phyloP scores from a whole-genome alignment of 2,113 vertebrate genomes.

The Trematocara marginatum region DNA sequence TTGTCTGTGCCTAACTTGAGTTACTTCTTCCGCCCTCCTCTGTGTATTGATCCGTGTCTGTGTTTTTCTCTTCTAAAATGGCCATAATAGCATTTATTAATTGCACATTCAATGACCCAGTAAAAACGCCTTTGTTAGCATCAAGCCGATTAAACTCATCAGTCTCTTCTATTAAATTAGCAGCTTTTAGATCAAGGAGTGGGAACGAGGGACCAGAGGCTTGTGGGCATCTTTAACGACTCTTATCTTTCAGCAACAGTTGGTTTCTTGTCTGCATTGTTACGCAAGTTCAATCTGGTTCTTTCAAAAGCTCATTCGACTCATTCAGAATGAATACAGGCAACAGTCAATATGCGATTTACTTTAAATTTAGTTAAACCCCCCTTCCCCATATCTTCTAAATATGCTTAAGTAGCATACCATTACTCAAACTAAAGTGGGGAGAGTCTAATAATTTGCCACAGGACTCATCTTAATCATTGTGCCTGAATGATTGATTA shows the following conservation, averaged over 20 bases:
- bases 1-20: not conserved
- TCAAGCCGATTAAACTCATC: conserved; percentile 63
- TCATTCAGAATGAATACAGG: not conserved
- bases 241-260: conserved; percentile 42
- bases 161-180: conserved; percentile 59
- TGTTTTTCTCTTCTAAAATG: conserved; percentile 36
- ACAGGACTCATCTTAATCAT: conserved; percentile 23
- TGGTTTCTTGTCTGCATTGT: not conserved
- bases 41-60: conserved; percentile 28
- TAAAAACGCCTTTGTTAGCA: conserved; percentile 44
- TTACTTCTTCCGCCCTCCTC: not conserved
- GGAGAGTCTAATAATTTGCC: conserved; percentile 1
- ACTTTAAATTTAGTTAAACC: not conserved
- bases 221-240: conserved; percentile 21
- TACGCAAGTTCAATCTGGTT: not conserved
- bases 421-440: not conserved
- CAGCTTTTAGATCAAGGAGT: conserved; percentile 13
- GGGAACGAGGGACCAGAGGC: not conserved
- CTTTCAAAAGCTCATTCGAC: not conserved
- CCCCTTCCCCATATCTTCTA: not conserved
- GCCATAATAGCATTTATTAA: conserved; percentile 61
- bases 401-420: not conserved
- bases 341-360: not conserved
- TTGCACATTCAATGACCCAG: conserved; percentile 62
- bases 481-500: conserved; percentile 54